Conservation (phyloP, 2,113 vertebrate species). For the Felis chaus region DNA sequence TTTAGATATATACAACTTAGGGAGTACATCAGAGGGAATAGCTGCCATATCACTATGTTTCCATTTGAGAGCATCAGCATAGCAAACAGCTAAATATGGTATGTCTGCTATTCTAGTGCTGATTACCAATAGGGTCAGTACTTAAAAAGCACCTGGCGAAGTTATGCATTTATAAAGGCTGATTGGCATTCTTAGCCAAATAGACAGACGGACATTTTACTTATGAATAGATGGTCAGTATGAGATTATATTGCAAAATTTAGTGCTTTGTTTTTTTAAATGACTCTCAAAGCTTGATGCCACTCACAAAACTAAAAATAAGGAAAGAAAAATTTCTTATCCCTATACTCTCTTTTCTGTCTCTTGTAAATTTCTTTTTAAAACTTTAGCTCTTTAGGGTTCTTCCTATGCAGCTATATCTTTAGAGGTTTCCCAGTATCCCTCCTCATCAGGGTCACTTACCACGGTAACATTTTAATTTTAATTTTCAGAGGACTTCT, state of each 20-base stretch:
- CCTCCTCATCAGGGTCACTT: background rate
- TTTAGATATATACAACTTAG: background rate
- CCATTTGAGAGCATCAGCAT: background rate
- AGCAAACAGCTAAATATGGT: background rate
- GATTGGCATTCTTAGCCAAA: background rate
- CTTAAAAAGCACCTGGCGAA: background rate
- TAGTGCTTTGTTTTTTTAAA: background rate
- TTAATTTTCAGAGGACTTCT: background rate
- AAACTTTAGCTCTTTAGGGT: background rate
- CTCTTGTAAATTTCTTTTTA: background rate
- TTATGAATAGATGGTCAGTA: background rate
- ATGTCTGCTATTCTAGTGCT: background rate
- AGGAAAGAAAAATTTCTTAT: background rate
- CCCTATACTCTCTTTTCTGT: background rate
- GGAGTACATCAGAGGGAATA: background rate
- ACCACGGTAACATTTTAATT: constrained; percentile 25
- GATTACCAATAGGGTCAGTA: background rate
- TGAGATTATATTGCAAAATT: background rate
- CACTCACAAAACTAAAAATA: background rate
- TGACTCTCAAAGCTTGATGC: background rate
- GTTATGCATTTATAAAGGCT: background rate
- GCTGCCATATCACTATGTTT: background rate
- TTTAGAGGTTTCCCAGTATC: background rate
- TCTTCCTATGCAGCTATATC: background rate
- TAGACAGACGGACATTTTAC: background rate